phyloP scores from a whole-genome alignment of 2,888 invertebrate genomes.

The Tachina lurida region DNA sequence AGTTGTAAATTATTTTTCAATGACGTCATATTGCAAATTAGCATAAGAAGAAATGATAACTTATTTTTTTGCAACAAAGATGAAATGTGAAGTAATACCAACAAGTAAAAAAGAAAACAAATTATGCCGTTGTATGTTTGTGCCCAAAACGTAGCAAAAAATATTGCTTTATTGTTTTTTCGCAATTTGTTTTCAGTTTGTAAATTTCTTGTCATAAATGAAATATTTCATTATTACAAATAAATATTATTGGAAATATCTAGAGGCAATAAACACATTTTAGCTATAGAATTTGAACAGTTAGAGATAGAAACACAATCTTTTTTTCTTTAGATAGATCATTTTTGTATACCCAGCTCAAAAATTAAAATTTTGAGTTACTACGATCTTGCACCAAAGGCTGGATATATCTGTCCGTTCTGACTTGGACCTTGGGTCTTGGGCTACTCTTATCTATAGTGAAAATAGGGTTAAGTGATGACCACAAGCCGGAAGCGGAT shows the following conservation, averaged over 20 bases:
- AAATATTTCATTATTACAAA: slow-evolving; percentile 26
- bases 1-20: slow-evolving; percentile 29
- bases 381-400: slow-evolving; percentile 4
- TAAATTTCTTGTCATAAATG: slow-evolving; percentile 32
- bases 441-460: too few relatives aligned
- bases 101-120: slow-evolving; percentile 27
- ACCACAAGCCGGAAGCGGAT: too few relatives aligned
- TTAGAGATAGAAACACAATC: neutral
- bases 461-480: too few relatives aligned
- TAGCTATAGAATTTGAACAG: neutral
- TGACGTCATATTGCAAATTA: slow-evolving; percentile 19
- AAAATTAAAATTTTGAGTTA: slow-evolving; percentile 1
- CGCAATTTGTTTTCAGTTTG: slow-evolving; percentile 21
- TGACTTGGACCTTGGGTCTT: too few relatives aligned
- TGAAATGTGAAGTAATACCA: slow-evolving; percentile 27
- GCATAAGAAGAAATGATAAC: slow-evolving; percentile 20
- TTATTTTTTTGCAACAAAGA: slow-evolving; percentile 13
- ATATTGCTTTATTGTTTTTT: slow-evolving; percentile 21
- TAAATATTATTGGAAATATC: slow-evolving; percentile 16
- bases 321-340: slow-evolving; percentile 5
- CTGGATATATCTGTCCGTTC: too few relatives aligned
- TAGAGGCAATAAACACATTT: neutral
- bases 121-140: slow-evolving; percentile 32
- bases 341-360: neutral
- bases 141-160: slow-evolving; percentile 24